Evolutionary conservation across 2,797 vertebrate species (phyloP), one percentile per base, ranked within the genome.

Genomic region (Typhlichthys eigenmanni): DNA sequence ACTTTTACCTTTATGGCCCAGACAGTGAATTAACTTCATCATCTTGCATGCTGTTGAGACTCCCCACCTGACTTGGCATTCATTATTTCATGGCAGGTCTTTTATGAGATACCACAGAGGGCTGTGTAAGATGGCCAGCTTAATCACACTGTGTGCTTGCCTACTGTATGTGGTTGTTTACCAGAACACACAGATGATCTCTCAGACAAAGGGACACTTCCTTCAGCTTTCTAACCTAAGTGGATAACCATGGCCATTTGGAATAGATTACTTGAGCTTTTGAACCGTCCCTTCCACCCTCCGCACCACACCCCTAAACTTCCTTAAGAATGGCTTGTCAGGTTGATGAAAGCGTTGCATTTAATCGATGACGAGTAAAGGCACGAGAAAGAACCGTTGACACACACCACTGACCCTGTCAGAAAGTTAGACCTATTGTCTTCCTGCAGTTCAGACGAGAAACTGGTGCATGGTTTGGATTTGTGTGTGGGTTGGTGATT

Each of bases 11-110:
- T 68, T 14, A 66, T 32, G 60, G 60, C 68, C 74, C 63, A 58
- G 84, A 74, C 72, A 62, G 77, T 86, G 76, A 88, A 78, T 83
- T 74, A 76, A 83, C 87, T 84, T 80, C 58, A 72, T 77, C 61
- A 24, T 79, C 63, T 74, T 71, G 68, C 58, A 55, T 49, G 67
- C 48, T 61, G 58, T 60, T 34, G 58, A 72, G 69, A 47, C 72
- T 59, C 59, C 59, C 64, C 46, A 47, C 54, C 71, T 69, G 55
- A 0, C 5, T 62, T 71, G 47, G 60, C 54, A 68, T 82, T 84
- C 72, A 76, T 84, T 72, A 80, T 66, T 64, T 69, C 45, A 60
- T 54, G 8, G n/a, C 29, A 59, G 63, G 66, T 66, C 38, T 74
- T 79, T 83, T 57, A 76, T 79, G 68, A 76, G 76, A 83, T 71